Conservation (phyloP, 2,888 invertebrate genomes). For the Diarsia dahlii region DNA sequence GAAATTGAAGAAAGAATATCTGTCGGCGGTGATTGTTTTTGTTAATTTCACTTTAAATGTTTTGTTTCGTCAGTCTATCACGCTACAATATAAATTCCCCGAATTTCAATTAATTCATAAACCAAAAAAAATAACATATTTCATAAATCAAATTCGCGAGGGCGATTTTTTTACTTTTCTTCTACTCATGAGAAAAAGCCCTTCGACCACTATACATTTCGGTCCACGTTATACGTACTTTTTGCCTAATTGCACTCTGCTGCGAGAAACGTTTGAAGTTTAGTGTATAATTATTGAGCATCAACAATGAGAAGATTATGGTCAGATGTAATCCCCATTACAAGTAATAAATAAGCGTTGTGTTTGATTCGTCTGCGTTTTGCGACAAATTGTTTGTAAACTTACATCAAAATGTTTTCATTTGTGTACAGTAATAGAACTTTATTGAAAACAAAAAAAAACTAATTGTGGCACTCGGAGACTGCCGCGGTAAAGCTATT, state of each 20-base stretch:
- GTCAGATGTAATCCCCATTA: background rate
- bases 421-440: background rate
- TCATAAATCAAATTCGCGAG: no score
- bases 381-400: background rate
- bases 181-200: no score
- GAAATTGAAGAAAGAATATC: no score
- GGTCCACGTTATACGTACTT: background rate
- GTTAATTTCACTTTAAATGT: no score
- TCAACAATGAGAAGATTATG: constrained; percentile 39
- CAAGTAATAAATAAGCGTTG: constrained; percentile 3
- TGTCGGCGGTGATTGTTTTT: no score
- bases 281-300: constrained; percentile 11
- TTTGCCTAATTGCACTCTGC: background rate
- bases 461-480: no score
- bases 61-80: background rate
- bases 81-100: no score
- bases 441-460: no score
- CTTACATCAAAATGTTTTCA: background rate
- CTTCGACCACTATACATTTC: background rate
- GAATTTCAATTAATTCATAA: background rate
- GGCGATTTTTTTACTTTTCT: no score
- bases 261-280: background rate
- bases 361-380: background rate
- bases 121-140: background rate
- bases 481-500: no score